Evolutionary conservation across 2,797 vertebrate genomes (phyloP).

Genomic region (Limnodromus scolopaceus): DNA sequence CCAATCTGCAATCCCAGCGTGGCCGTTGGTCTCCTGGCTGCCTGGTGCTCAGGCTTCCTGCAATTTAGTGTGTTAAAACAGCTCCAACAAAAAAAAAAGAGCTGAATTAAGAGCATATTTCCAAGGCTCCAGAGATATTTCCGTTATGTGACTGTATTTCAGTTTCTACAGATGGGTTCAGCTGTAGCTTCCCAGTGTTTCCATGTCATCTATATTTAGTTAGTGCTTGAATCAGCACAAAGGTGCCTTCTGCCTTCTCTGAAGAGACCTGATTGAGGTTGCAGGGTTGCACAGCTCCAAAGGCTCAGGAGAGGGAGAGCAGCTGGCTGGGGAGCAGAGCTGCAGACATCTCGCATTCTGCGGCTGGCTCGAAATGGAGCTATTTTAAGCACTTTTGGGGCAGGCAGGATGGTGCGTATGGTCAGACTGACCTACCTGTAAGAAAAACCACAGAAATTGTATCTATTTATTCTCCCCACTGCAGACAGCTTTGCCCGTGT

Average conservation of each 20-base stretch:
- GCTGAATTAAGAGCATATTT: background rate
- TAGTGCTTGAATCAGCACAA: conserved; percentile 52
- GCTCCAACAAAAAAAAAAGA: background rate
- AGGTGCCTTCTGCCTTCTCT: conserved; percentile 25
- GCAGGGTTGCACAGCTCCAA: background rate
- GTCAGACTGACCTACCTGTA: background rate
- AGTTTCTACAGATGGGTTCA: background rate
- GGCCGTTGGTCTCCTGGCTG: background rate
- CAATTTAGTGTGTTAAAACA: background rate
- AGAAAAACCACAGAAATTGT: background rate
- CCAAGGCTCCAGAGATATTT: background rate
- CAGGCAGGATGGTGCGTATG: background rate
- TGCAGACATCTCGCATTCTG: background rate
- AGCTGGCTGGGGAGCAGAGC: background rate
- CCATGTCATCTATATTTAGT: conserved; percentile 5
- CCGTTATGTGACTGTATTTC: background rate
- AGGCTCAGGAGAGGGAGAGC: background rate
- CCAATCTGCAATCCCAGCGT: background rate
- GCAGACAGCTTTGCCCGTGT: fast-evolving
- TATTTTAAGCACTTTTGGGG: background rate
- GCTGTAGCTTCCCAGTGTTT: conserved; percentile 36
- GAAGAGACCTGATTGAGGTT: conserved; percentile 9
- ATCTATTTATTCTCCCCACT: too few relatives aligned
- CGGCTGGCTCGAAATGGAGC: background rate
- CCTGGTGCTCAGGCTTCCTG: background rate